A percentile compares a stretch with the other conserved stretches of the same genome.
These are phyloP conservation scores for Mustelus asterias DNA, from an alignment of 2,113 vertebrate species.

Conservation along the genomic window DNA sequence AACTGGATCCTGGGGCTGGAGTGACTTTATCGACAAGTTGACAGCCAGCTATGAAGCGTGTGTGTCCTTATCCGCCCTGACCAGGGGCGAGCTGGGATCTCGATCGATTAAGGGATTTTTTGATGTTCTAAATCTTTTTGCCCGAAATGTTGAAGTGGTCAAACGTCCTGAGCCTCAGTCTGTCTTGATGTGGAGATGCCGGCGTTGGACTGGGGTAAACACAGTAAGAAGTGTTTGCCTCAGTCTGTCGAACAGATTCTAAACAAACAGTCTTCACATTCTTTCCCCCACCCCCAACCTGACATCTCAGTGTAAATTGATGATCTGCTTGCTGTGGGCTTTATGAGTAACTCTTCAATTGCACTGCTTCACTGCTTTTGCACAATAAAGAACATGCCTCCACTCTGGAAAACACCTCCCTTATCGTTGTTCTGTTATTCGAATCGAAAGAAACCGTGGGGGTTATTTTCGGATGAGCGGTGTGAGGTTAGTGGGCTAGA, in stretches of 20 bases:
- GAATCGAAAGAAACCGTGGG: neutral
- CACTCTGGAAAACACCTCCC: neutral
- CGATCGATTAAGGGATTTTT: neutral
- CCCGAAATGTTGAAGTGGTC: neutral
- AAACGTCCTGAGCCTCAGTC: neutral
- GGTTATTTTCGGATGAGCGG: neutral
- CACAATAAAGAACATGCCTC: neutral
- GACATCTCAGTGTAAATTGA: neutral
- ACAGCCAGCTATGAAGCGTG: neutral
- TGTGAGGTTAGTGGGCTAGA: neutral
- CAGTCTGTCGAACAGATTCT: neutral
- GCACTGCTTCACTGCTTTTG: neutral
- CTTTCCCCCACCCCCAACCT: neutral
- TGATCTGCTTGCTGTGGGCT: neutral
- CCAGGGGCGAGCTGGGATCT: neutral
- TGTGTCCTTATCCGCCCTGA: neutral
- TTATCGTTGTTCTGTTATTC: neutral
- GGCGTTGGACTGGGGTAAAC: too few species aligned
- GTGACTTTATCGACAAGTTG: neutral
- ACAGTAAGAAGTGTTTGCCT: too few species aligned
- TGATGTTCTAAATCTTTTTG: neutral
- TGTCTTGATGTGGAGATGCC: too few species aligned
- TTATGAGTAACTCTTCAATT: neutral
- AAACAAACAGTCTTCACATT: constrained; percentile 15
- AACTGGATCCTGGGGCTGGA: neutral